Evolutionary conservation across 1,140 invertebrate genomes (phyloP).

Genomic region (Drosophila yakuba): DNA sequence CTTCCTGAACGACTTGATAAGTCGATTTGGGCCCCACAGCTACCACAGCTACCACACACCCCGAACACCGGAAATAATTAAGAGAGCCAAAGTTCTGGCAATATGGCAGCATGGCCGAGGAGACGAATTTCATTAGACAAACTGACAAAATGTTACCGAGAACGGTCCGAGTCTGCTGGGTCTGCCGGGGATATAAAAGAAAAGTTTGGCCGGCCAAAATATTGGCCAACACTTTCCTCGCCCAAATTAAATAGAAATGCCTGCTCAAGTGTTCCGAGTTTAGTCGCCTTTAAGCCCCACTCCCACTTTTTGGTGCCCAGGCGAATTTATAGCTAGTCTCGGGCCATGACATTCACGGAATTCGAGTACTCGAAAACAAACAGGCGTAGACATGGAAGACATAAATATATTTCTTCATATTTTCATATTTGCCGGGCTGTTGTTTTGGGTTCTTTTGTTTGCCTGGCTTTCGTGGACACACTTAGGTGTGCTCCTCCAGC

Average conservation of each 20-base stretch:
- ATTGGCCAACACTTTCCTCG: slow-evolving; percentile 63
- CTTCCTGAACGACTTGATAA: slow-evolving; percentile 60
- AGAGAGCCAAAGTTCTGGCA: slow-evolving; percentile 50
- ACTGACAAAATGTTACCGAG: slow-evolving; percentile 30
- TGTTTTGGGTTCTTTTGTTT: slow-evolving; percentile 58
- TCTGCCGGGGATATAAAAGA: slow-evolving; percentile 69
- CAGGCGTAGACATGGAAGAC: slow-evolving; percentile 21
- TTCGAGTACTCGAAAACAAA: slow-evolving; percentile 52
- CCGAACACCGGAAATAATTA: slow-evolving; percentile 64
- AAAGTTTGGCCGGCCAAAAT: slow-evolving; percentile 57
- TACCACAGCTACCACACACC: slow-evolving; percentile 46
- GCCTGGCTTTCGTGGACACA: slow-evolving; percentile 44
- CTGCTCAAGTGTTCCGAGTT: slow-evolving; percentile 26
- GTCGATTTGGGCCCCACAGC: slow-evolving; percentile 45
- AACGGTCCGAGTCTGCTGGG: slow-evolving; percentile 60
- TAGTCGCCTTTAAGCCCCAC: slow-evolving; percentile 33
- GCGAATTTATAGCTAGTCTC: slow-evolving; percentile 55
- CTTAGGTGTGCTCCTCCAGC: slow-evolving; percentile 53
- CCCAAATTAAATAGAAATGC: slow-evolving; percentile 60
- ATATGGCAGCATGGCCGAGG: slow-evolving; percentile 53
- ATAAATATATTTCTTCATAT: slow-evolving; percentile 39
- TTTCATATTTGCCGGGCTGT: slow-evolving; percentile 45
- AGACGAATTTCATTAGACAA: slow-evolving; percentile 76
- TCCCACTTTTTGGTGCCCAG: slow-evolving; percentile 3
- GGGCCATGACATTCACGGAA: slow-evolving; percentile 50